Evolutionary conservation across 2,113 vertebrate genomes (phyloP), one percentile per base, ranked within the genome.

Genomic region (Chlorodrepanis virens): DNA sequence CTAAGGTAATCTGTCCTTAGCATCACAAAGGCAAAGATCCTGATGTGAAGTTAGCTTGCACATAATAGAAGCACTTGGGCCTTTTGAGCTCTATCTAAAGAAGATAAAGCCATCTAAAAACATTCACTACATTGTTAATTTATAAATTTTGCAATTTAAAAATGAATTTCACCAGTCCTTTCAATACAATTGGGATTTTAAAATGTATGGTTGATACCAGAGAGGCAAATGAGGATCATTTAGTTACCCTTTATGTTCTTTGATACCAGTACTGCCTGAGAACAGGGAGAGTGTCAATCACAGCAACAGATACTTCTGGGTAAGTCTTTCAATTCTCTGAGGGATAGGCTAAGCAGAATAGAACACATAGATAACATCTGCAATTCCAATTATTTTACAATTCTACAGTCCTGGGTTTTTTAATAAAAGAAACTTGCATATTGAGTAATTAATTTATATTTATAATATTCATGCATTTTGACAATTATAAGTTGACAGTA

Each of bases 201-300:
- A 70, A 84, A 52, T 60, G 49, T 84, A 21, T 37, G 22, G n/a
- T 74, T 80, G 54, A 74, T 86, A 83, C 68, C 54, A 68, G 68
- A 60, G 68, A 40, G 44, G 56, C 65, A 91, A 91, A 89, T 45
- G 64, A 92, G 37, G 52, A 87, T 78, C 37, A 60, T 83, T 88
- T 92, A 67, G 64, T 87, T 89, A 47, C 17, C 29, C 63, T 80
- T 88, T 67, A 39, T 63, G 39, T 83, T 93, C 67, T 77, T 86
- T 93, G 59, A 54, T 70, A 80, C 72, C 24, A 56, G n/a, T 56
- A 52, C 56, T 94, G 47, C 52, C 83, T 68, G 63, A 77, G 83
- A 90, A 52, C 33, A 93, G 33, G 72, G 44, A 86, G 60, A 59
- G 59, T 81, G 83, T 87, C 86, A 90, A 81, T 95, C 89, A 90